Conservation (phyloP, 2,797 vertebrate genomes). For the Pangasius sanitwongsei region DNA sequence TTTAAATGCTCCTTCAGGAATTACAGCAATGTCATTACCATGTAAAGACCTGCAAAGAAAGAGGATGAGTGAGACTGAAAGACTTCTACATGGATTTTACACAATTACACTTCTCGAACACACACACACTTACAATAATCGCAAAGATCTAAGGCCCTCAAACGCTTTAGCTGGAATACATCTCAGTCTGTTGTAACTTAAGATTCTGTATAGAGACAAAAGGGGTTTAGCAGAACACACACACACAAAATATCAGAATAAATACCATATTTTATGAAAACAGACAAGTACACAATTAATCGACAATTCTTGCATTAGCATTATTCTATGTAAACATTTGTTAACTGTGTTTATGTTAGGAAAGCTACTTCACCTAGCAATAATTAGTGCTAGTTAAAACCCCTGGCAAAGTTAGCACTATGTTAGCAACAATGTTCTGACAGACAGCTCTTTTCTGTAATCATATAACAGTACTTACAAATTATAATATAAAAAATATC, state of each 20-base stretch:
- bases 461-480: not conserved
- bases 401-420: not conserved
- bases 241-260: not conserved
- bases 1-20: conserved; percentile 95
- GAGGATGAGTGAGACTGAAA: conserved; percentile 21
- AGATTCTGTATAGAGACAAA: conserved; percentile 80
- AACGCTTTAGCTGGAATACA: conserved; percentile 93
- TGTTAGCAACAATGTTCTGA: not conserved
- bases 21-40: conserved; percentile 94
- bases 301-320: not conserved
- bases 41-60: conserved; percentile 85
- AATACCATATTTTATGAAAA: not conserved
- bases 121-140: conserved; percentile 85
- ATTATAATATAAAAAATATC: not conserved
- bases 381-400: not conserved
- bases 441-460: not conserved
- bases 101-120: not conserved
- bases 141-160: conserved; percentile 90
- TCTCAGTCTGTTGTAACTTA: conserved; percentile 95
- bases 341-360: not conserved
- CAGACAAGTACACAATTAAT: not conserved
- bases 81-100: not conserved
- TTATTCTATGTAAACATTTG: not conserved
- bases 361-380: not conserved
- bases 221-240: conserved; percentile 31